Base-by-base conservation (phyloP, 2,888 invertebrate species). In the Xestia ashworthii region DNA sequence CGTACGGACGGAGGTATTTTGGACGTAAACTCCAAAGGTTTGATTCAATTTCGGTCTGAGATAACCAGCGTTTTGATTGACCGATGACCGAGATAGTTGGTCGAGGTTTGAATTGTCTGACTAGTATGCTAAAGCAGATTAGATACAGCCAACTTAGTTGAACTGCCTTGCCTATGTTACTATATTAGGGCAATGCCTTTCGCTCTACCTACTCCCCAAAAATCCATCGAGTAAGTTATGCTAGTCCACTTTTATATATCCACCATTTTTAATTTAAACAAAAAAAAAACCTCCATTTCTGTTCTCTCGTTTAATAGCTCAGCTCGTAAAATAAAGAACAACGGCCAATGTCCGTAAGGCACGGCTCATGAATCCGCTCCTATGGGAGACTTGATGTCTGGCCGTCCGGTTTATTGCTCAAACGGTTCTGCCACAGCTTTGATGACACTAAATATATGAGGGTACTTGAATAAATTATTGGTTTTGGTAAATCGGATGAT, bases 341-440 rank as follows among this genome's bases (percentile, higher is more conserved):
- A 82, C 85, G 85, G 80, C 81, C 82, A 81, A 83, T 73, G 64
- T 73, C 80, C 81, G 83, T 84, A 84, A 85, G 87, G 80, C 76
- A 80, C 88, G 83, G 81, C 77, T 88, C 86, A 81, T 87, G 87
- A 89, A 89, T 86, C 78, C 73, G 25, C 69, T 81, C 86, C 81
- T 78, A 41, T 41, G 85, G 76, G 85, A 85, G 66, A n/a, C 32
- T 82, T 71, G 71, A 76, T 58, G 69, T 72, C 72, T 79, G 76
- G 71, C 80, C 76, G 72, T 79, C 48, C 60, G 74, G 77, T 84
- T 86, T 86, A 84, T 84, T 80, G 44, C 70, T 50, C 16, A 76
- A 86, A 74, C 74, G 64, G 73, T 76, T 72, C 72, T 62, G 62
- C 38, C 65, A 74, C 71, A 53, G 65, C 67, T 76, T 81, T 75